Evolutionary conservation across 2,113 vertebrate species (phyloP).

Genomic region (Lophius piscatorius): DNA sequence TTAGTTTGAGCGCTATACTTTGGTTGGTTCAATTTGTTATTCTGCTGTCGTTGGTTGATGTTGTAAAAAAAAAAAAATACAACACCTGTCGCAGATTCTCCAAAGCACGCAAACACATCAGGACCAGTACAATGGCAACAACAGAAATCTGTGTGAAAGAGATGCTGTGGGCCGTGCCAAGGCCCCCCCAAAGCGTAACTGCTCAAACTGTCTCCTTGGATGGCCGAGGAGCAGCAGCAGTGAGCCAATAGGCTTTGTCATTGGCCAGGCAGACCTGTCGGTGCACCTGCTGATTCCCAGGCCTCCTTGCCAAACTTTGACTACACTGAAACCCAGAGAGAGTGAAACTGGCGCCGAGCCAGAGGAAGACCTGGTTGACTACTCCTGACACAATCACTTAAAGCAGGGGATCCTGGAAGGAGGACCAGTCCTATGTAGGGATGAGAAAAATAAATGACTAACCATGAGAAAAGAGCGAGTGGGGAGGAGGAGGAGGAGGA

Average conservation of each 20-base stretch:
- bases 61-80: too few relatives aligned
- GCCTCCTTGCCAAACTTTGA: constrained; percentile 62
- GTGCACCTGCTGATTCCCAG: constrained; percentile 78
- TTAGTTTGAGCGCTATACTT: too few relatives aligned
- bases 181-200: constrained; percentile 47
- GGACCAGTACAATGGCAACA: neutral
- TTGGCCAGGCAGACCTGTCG: constrained; percentile 56
- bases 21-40: too few relatives aligned
- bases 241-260: constrained; percentile 52
- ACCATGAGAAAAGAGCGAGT: constrained; percentile 56
- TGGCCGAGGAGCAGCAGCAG: constrained; percentile 30
- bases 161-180: constrained; percentile 10
- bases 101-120: neutral
- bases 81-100: neutral
- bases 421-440: constrained; percentile 40
- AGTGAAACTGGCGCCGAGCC: constrained; percentile 80
- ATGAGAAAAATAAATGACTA: constrained; percentile 71
- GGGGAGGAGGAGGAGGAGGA: constrained; percentile 58
- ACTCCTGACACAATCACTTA: constrained; percentile 54
- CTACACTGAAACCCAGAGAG: constrained; percentile 74
- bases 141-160: constrained; percentile 31
- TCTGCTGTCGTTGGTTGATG: too few relatives aligned
- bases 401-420: constrained; percentile 66
- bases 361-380: constrained; percentile 70
- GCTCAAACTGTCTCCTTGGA: constrained; percentile 51